These are phyloP conservation scores for Protodeltote pygarga DNA, from an alignment of 2,888 invertebrate species.

Conservation along the genomic window DNA sequence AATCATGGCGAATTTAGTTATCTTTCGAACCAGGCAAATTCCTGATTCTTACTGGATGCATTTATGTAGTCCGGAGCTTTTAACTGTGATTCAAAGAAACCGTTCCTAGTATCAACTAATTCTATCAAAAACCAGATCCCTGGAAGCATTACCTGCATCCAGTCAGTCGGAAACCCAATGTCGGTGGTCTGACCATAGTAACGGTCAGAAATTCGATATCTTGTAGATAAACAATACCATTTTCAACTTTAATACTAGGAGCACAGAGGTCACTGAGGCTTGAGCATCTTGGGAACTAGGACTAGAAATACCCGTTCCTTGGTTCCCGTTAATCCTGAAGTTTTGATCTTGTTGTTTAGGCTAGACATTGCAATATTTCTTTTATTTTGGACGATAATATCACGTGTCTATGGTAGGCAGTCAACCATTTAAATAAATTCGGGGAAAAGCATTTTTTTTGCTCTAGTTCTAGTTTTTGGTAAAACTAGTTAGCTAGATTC, in stretches of 20 bases:
- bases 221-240: constrained; percentile 19
- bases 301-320: constrained; percentile 51
- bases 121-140: constrained; percentile 37
- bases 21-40: background rate
- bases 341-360: constrained; percentile 41
- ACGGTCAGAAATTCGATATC: constrained; percentile 63
- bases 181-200: constrained; percentile 56
- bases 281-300: constrained; percentile 33
- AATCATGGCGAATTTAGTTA: too few relatives aligned
- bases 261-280: constrained; percentile 17
- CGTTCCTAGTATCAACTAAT: constrained; percentile 32
- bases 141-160: constrained; percentile 43
- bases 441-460: too few relatives aligned
- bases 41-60: too few relatives aligned
- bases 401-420: background rate
- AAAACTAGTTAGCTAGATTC: too few relatives aligned
- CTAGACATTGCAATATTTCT: constrained; percentile 13
- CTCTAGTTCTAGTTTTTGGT: too few relatives aligned
- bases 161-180: constrained; percentile 53
- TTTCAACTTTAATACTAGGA: constrained; percentile 36
- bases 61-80: too few relatives aligned
- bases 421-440: background rate
- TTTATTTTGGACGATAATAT: constrained; percentile 16
- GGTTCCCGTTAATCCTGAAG: constrained; percentile 47
- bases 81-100: constrained; percentile 31